Evolutionary conservation across 1,140 invertebrate species (phyloP).

Genomic region (Odontomachus brunneus): DNA sequence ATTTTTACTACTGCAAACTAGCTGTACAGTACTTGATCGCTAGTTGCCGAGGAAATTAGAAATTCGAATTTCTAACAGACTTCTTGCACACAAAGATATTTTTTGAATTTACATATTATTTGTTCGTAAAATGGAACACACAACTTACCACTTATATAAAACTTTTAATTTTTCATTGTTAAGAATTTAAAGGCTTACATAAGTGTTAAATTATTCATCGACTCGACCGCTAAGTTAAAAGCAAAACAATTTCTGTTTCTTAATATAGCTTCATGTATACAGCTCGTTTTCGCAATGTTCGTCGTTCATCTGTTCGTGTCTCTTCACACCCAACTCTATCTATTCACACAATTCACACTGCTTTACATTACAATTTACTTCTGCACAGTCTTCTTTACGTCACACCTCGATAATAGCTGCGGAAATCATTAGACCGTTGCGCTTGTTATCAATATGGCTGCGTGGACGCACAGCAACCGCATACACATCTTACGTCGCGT

Average conservation of each 20-base stretch:
- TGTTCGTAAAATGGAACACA: too few species aligned
- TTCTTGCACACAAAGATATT: too few species aligned
- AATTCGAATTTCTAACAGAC: too few species aligned
- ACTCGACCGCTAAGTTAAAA: background rate
- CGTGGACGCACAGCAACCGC: constrained; percentile 34
- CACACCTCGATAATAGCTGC: constrained; percentile 33
- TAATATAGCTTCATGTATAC: background rate
- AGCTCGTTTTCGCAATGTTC: background rate
- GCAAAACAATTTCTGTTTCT: background rate
- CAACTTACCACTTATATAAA: too few species aligned
- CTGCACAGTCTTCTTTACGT: too few species aligned
- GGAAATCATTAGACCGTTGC: constrained; percentile 33
- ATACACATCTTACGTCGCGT: constrained; percentile 50
- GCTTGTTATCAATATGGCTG: background rate
- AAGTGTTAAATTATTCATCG: background rate
- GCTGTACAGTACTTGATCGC: too few species aligned
- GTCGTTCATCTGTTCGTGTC: background rate
- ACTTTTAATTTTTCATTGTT: too few species aligned
- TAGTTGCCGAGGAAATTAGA: too few species aligned
- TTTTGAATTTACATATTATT: too few species aligned
- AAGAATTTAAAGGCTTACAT: too few species aligned
- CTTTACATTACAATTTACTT: constrained; percentile 30
- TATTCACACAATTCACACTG: constrained; percentile 17
- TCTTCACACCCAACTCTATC: background rate
- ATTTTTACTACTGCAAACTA: constrained; percentile 2